Base-by-base conservation (phyloP, 2,113 vertebrate genomes). In the Halcyon malimbica region DNA sequence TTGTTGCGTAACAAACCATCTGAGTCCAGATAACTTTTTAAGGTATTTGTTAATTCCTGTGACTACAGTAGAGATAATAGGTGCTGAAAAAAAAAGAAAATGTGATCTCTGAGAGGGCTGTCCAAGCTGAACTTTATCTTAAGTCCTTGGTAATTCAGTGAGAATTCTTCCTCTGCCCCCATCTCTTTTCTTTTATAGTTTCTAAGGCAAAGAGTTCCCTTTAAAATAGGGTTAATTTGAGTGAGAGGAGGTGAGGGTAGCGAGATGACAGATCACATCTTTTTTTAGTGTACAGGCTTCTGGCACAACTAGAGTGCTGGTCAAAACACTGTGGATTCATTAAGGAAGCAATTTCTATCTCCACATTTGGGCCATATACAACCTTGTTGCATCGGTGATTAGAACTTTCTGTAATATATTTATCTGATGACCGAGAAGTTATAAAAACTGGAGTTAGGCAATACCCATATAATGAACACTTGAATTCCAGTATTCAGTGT, bases 401-500 rank as follows among this genome's bases (percentile, higher is more conserved):
- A 71, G 59, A 85, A 59, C 13, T 35, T 94, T 25, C 46, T 82
- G 41, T 68, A 48, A 14, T 68, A 4, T 39, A 37, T 85, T 56
- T 92, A 10, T 78, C 83, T 65, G n/a, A 31, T 69, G 44, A 56
- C 37, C 67, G 68, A 68, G 77, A 88, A 42, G 19, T 75, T 74
- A 48, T 7, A 87, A 94, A 73, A 95, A 74, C 17, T 81, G 48
- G 35, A 68, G 56, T 73, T 53, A 79, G 85, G 31, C 81, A 95
- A 56, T 87, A 54, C 44, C 79, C 60, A 21, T 78, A 18, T 91
- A 94, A 85, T 81, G 60, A 90, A 11, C 18, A 70, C 70, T 86
- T 93, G 80, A 90, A 81, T 93, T 95, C 46, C 64, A 83, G 54
- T 92, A 56, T 94, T 96, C 68, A 95, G 62, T 96, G 96, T 96